phyloP scores from a whole-genome alignment of 2,113 vertebrate genomes.

The Bos indicus region DNA sequence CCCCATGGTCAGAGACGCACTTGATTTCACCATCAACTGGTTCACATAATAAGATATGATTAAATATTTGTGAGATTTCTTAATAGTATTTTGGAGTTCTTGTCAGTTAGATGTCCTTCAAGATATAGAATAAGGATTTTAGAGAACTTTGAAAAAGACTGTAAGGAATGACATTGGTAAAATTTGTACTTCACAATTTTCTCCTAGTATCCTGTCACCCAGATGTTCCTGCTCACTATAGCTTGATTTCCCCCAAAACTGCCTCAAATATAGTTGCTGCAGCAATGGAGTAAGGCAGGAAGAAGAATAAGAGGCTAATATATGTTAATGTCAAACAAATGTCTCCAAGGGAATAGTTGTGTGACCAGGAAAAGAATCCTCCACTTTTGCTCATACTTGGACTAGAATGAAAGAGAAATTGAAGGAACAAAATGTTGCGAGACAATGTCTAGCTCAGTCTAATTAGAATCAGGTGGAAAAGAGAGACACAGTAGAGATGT shows the following conservation, averaged over 20 bases:
- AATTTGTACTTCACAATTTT: background rate
- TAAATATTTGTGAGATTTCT: background rate
- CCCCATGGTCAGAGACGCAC: accelerated
- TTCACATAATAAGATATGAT: background rate
- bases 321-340: background rate
- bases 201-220: background rate
- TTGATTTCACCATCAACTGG: background rate
- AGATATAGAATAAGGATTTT: background rate
- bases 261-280: background rate
- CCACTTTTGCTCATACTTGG: background rate
- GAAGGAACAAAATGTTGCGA: background rate
- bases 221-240: background rate
- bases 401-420: background rate
- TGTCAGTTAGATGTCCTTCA: background rate
- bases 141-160: background rate
- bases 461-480: background rate
- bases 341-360: background rate
- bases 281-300: background rate
- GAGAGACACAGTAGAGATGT: background rate
- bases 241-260: background rate
- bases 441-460: background rate
- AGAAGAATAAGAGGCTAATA: background rate
- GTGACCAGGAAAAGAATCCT: background rate
- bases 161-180: background rate
- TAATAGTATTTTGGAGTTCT: background rate